Evolutionary conservation across 2,113 vertebrate species (phyloP), one percentile per base, ranked within the genome.

Genomic region (Gadus chalcogrammus): DNA sequence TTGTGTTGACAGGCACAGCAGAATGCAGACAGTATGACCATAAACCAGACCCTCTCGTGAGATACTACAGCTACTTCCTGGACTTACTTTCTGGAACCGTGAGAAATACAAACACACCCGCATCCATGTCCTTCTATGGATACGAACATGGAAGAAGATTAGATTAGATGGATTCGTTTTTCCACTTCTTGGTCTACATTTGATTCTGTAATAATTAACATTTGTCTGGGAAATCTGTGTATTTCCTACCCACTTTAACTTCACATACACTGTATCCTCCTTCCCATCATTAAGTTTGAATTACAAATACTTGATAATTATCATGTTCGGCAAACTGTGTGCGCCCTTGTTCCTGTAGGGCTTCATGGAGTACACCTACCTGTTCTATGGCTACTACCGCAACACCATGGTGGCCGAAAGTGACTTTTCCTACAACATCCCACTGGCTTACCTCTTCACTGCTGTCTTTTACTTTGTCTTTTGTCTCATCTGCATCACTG

Each of bases 351-450:
- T 35, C 67, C 59, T 64, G 11, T 82, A 97, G 95, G 95, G 94
- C 4, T 94, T 94, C 66, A 90, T 96, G 83, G 94, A 95, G 71
- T 92, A 93, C 81, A 93, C 95, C 0, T 94, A 91, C 60, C 79
- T 97, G 73, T 97, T 96, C 84, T 96, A 96, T 1, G 95, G 95
- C 15, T 95, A 85, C 84, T 97, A 95, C 85, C 90, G 85, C n/a
- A 89, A 89, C 81, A 85, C 88, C 0, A 12, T 81, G 27, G 82
- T 85, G 22, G 53, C 18, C 11, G 77, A 70, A 69, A 15, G 5
- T 0, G 73, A 67, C 64, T 88, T 92, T 80, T 87, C 76, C 35
- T 95, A 94, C 82, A 93, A 92, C 85, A 85, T 95, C 67, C 88
- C 93, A 0, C 61, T 94, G 71, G 88, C 93, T 20, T 97, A 95